These are phyloP conservation scores for Atrichornis clamosus DNA, from an alignment of 2,113 vertebrate genomes.

Conservation along the genomic window DNA sequence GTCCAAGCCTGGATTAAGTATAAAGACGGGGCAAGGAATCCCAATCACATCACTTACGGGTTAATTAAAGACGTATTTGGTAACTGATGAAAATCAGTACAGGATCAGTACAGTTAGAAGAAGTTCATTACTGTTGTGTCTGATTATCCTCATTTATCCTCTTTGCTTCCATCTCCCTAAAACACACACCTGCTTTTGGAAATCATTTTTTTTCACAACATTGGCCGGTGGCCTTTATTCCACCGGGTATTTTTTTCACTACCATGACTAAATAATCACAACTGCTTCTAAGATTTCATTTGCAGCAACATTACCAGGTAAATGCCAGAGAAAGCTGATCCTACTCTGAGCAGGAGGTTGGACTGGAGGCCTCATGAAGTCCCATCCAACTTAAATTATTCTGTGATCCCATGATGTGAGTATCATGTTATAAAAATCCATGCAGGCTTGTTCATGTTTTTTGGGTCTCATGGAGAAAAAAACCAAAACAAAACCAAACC, in stretches of 20 bases:
- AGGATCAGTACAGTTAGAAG: neutral
- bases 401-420: neutral
- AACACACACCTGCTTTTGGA: neutral
- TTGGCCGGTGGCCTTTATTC: neutral
- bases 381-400: neutral
- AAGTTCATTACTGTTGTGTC: neutral
- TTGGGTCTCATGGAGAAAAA: neutral
- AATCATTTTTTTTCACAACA: neutral
- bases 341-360: neutral
- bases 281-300: neutral
- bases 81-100: neutral
- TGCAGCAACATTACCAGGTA: neutral
- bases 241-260: neutral
- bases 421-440: conserved; percentile 10
- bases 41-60: neutral
- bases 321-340: neutral
- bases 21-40: neutral
- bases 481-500: neutral
- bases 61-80: neutral
- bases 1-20: neutral
- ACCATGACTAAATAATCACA: neutral
- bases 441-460: conserved; percentile 29
- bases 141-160: neutral
- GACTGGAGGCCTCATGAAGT: neutral
- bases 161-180: neutral